Base-by-base conservation (phyloP, 1,140 invertebrate species). In the Drosophila eugracilis region DNA sequence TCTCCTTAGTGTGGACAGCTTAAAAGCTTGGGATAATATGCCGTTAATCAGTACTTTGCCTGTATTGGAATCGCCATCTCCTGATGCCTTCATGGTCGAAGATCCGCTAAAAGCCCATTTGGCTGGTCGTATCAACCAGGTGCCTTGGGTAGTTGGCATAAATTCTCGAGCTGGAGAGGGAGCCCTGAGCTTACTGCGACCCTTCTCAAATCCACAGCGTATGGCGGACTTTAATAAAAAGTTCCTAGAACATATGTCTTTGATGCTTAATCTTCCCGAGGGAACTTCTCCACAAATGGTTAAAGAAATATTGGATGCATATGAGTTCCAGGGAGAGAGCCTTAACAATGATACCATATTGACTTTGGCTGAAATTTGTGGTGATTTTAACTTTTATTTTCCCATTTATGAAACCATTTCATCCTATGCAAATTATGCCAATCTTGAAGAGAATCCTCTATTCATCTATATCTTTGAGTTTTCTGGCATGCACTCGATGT, bases 111-210 rank as follows among this genome's bases (percentile, higher is more conserved):
- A 78, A 3, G 34, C 92, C 0, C 55, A 91, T n/a, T 22, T 66
- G 5, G 72, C 50, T 12, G 91, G 91, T 5, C 71, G 77, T 12
- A 89, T 90, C 14, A 47, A 76, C 21, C 71, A 80, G 50, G 84
- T 93, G n/a, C 92, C 92, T 1, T 92, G 89, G 89, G 50, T 93
- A n/a, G 69, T 91, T 9, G 89, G 92, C 6, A 28, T 86, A 5
- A 90, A 78, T 41, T 72, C 79, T 10, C 62, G 85, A 19, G 83
- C 90, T 10, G 88, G 86, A 1, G 88, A 90, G 36, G 86, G 88
- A 4, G 21, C 63, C 5, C 28, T 77, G 1, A 45, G 50, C 1
- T 28, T 86, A 0, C 5, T 84, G 24, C 65, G 44, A 5, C 26
- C 50, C 10, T 49, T 57, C 2, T 15, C 15, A 2, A 26, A 58